Conservation (phyloP, 2,113 vertebrate species). For the Myotis brandtii region DNA sequence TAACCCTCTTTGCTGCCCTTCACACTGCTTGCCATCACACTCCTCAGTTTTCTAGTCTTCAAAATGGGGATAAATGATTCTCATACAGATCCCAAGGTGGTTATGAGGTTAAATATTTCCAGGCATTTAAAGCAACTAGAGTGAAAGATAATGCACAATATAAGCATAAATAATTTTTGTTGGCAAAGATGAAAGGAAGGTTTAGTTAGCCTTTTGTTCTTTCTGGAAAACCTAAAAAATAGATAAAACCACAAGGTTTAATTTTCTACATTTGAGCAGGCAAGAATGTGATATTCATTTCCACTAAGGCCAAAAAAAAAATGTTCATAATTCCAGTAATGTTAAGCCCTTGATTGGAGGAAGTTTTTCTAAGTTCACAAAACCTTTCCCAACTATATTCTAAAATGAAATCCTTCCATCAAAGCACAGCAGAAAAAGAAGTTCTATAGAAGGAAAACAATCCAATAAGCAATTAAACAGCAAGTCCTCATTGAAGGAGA, state of each 20-base stretch:
- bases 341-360: slow-evolving; percentile 32
- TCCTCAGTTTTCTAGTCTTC: slow-evolving; percentile 58
- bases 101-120: slow-evolving; percentile 66
- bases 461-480: slow-evolving; percentile 40
- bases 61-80: slow-evolving; percentile 38
- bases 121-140: slow-evolving; percentile 44
- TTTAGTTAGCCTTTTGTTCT: slow-evolving; percentile 68
- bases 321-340: slow-evolving; percentile 55
- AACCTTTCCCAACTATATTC: slow-evolving; percentile 43
- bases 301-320: slow-evolving; percentile 53
- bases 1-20: neutral
- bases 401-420: slow-evolving; percentile 43
- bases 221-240: slow-evolving; percentile 61
- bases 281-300: slow-evolving; percentile 68
- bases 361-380: slow-evolving; percentile 53
- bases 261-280: slow-evolving; percentile 56
- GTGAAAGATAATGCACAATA: slow-evolving; percentile 50
- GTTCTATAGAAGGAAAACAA: slow-evolving; percentile 38
- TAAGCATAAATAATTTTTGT: slow-evolving; percentile 59
- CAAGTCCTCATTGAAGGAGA: slow-evolving; percentile 12
- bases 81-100: neutral
- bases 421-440: neutral
- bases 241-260: slow-evolving; percentile 69
- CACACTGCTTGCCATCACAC: neutral
- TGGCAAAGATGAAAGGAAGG: slow-evolving; percentile 60